Evolutionary conservation across 2,888 invertebrate genomes (phyloP).

Genomic region (Antitype chi): DNA sequence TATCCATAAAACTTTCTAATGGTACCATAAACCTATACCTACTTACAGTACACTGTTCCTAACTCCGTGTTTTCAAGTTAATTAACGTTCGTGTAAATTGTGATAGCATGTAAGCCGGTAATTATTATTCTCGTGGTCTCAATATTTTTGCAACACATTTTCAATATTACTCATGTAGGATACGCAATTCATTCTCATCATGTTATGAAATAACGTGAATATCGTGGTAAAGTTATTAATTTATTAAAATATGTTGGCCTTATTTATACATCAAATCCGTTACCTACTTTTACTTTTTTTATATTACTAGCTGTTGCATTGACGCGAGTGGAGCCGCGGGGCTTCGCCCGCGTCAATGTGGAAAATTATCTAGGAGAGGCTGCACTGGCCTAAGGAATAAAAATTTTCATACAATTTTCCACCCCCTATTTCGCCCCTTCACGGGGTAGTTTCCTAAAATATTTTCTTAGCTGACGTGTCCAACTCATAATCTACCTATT

Average conservation of each 20-base stretch:
- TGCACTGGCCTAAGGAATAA: no score
- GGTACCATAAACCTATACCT: slow-evolving; percentile 2
- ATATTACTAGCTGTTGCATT: no score
- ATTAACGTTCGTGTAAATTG: slow-evolving; percentile 43
- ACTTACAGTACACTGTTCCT: neutral
- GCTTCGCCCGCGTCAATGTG: no score
- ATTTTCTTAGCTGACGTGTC: no score
- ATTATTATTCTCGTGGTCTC: slow-evolving; percentile 31
- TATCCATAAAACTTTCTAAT: slow-evolving; percentile 16
- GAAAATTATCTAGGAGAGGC: no score
- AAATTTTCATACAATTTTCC: no score
- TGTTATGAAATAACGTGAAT: slow-evolving; percentile 1
- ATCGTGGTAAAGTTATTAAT: neutral
- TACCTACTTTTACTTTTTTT: neutral
- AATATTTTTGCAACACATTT: slow-evolving; percentile 31
- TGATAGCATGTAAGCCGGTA: slow-evolving; percentile 24
- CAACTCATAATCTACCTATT: no score
- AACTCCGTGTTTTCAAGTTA: slow-evolving; percentile 27
- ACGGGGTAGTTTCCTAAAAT: no score
- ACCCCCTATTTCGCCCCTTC: no score
- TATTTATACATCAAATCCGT: neutral
- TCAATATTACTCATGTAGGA: slow-evolving; percentile 19
- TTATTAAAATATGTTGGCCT: neutral
- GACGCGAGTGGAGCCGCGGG: no score
- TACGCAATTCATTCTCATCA: slow-evolving; percentile 1